Conservation (phyloP, 2,797 vertebrate species). For the Anguilla megastoma region DNA sequence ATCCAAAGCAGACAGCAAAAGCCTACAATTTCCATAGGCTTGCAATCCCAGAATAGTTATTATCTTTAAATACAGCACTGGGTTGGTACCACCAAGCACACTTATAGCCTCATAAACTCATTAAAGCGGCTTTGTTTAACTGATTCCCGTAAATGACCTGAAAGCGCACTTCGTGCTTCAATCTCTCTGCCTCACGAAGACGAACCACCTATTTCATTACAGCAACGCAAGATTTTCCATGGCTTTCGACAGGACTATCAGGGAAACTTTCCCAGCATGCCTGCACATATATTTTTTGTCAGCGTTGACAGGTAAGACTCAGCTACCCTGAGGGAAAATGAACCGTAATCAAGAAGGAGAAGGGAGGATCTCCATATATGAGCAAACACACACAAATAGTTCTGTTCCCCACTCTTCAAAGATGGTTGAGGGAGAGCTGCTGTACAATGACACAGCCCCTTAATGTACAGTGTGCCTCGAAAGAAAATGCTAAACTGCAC, state of each 20-base stretch:
- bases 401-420: constrained; percentile 45
- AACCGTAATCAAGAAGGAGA: neutral
- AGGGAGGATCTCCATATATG: neutral
- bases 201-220: neutral
- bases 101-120: neutral
- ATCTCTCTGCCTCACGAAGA: neutral
- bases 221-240: neutral
- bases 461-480: neutral
- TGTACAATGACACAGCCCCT: neutral
- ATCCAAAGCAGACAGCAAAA: constrained; percentile 23
- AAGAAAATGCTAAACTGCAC: constrained; percentile 52
- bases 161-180: constrained; percentile 30
- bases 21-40: constrained; percentile 26
- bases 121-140: constrained; percentile 33
- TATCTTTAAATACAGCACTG: constrained; percentile 19
- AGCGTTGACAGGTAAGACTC: neutral
- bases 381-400: constrained; percentile 34
- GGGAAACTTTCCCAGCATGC: neutral
- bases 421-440: neutral
- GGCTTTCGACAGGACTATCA: neutral
- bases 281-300: neutral
- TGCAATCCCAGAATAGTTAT: constrained; percentile 25
- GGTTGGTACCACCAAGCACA: constrained; percentile 10
- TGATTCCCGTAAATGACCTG: constrained; percentile 51
- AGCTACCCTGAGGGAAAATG: neutral